phyloP scores from a whole-genome alignment of 2,888 invertebrate species.

The Trichacis sp. region DNA sequence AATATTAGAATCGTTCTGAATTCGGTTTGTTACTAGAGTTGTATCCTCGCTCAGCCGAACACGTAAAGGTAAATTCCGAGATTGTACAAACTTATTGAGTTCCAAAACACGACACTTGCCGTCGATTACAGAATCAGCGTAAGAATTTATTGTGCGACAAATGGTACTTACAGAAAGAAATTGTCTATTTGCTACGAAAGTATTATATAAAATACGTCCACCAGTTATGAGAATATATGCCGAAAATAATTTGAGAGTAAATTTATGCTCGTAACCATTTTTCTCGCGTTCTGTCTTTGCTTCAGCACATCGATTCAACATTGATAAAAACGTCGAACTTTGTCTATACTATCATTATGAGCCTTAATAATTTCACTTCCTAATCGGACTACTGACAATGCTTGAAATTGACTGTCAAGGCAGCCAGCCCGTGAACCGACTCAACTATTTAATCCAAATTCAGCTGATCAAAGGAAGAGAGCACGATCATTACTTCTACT shows the following conservation, averaged over 20 bases:
- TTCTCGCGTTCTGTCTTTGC: neutral
- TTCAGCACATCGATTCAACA: neutral
- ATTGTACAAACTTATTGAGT: too few relatives aligned
- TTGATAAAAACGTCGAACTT: neutral
- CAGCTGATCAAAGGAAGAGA: too few relatives aligned
- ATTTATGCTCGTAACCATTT: slow-evolving; percentile 15
- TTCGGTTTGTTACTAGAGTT: too few relatives aligned
- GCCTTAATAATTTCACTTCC: too few relatives aligned
- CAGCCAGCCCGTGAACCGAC: too few relatives aligned
- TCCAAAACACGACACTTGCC: slow-evolving; percentile 34
- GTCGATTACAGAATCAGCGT: slow-evolving; percentile 30
- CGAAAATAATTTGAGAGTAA: slow-evolving; percentile 19
- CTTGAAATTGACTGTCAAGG: too few relatives aligned
- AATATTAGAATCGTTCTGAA: slow-evolving; percentile 37
- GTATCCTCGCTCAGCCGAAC: too few relatives aligned
- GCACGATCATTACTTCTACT: too few relatives aligned
- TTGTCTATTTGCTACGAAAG: slow-evolving; percentile 37
- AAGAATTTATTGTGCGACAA: slow-evolving; percentile 23
- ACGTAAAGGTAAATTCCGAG: slow-evolving; percentile 23
- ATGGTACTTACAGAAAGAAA: slow-evolving; percentile 35
- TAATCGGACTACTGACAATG: too few relatives aligned
- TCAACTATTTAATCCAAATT: too few relatives aligned
- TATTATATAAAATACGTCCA: slow-evolving; percentile 41
- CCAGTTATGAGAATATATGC: slow-evolving; percentile 28
- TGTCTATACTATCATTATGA: too few relatives aligned